Evolutionary conservation across 2,888 invertebrate species (phyloP).

Genomic region (Taenaris catops): DNA sequence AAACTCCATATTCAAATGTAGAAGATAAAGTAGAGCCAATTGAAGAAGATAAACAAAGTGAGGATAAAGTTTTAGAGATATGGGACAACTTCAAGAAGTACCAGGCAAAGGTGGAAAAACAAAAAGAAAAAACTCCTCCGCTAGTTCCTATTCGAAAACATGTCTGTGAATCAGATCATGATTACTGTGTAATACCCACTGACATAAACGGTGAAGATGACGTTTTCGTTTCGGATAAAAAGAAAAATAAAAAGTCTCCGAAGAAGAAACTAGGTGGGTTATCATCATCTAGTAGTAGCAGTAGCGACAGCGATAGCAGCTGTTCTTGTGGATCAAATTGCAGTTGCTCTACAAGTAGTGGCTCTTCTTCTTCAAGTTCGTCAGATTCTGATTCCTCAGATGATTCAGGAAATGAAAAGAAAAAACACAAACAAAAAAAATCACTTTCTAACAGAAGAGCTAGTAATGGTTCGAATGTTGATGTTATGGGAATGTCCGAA

Average conservation of each 20-base stretch:
- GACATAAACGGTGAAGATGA: conserved; percentile 69
- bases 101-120: conserved; percentile 84
- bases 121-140: conserved; percentile 64
- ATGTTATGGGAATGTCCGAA: conserved; percentile 74
- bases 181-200: conserved; percentile 83
- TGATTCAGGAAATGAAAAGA: conserved; percentile 59
- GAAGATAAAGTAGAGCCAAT: conserved; percentile 39
- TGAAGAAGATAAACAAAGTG: conserved; percentile 72
- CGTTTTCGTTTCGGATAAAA: conserved; percentile 51
- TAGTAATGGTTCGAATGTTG: conserved; percentile 74
- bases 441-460: conserved; percentile 51
- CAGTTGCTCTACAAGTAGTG: conserved; percentile 87
- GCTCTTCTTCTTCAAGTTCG: conserved; percentile 83
- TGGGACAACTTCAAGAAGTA: conserved; percentile 89
- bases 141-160: conserved; percentile 73
- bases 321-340: conserved; percentile 92
- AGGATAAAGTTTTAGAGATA: conserved; percentile 83
- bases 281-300: conserved; percentile 87
- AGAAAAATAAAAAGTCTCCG: conserved; percentile 71
- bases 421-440: conserved; percentile 64
- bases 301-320: conserved; percentile 86
- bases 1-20: conserved; percentile 27
- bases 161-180: conserved; percentile 85
- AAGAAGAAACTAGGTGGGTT: conserved; percentile 70
- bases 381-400: conserved; percentile 71